Conservation (phyloP, 2,113 vertebrate species). For the Synchiropus splendidus region DNA sequence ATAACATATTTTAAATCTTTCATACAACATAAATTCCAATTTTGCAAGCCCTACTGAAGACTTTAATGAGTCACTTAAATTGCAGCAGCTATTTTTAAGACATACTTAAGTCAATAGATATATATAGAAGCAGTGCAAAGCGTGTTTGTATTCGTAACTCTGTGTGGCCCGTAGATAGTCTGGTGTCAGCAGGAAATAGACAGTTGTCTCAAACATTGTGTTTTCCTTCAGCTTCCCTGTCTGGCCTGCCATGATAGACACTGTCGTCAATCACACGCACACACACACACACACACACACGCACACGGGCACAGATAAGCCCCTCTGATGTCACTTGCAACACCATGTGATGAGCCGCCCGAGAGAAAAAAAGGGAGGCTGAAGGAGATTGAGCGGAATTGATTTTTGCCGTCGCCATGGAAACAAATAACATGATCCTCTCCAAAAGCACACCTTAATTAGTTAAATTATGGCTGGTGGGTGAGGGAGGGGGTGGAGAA, state of each 20-base stretch:
- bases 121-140: too few relatives aligned
- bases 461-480: constrained; percentile 66
- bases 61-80: too few relatives aligned
- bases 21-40: too few relatives aligned
- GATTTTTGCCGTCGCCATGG: constrained; percentile 64
- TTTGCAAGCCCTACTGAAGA: too few relatives aligned
- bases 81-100: too few relatives aligned
- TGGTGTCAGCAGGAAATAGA: constrained; percentile 37
- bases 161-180: constrained; percentile 48
- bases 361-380: constrained; percentile 24
- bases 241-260: constrained; percentile 25
- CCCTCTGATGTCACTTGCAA: constrained; percentile 57
- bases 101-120: too few relatives aligned
- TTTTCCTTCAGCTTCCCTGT: constrained; percentile 39
- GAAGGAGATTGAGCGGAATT: constrained; percentile 44
- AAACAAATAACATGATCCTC: constrained; percentile 70
- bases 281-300: constrained; percentile 14
- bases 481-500: constrained; percentile 17
- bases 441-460: constrained; percentile 70
- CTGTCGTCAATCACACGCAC: constrained; percentile 12
- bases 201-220: constrained; percentile 45
- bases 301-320: constrained; percentile 66
- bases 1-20: too few relatives aligned
- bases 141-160: too few relatives aligned
- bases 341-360: constrained; percentile 44